phyloP scores from a whole-genome alignment of 1,140 invertebrate genomes.

The Lordiphosa collinella region DNA sequence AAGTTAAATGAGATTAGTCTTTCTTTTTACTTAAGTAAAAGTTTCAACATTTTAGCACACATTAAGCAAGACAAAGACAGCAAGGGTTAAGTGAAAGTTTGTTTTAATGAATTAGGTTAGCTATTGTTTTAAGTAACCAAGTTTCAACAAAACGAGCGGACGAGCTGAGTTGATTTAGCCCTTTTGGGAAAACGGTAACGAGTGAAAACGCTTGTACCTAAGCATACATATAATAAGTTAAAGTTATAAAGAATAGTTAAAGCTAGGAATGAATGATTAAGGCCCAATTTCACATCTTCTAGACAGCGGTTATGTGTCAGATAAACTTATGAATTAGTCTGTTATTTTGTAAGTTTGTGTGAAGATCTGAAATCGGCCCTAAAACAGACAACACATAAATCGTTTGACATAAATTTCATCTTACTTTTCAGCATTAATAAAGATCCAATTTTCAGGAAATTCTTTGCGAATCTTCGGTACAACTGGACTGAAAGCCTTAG shows the following conservation, averaged over 20 bases:
- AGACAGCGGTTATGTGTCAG: no score
- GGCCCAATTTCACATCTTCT: no score
- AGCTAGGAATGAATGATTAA: no score
- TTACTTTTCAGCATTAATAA: constrained; percentile 36
- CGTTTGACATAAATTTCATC: not conserved
- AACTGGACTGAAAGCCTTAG: not conserved
- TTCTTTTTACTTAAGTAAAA: not conserved
- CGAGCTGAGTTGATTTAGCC: no score
- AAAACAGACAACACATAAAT: no score
- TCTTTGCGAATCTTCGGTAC: constrained; percentile 5
- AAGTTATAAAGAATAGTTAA: no score
- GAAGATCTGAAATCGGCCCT: no score
- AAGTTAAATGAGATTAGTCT: not conserved
- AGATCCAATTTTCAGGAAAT: constrained; percentile 32
- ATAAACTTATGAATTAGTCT: no score
- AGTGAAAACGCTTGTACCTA: no score
- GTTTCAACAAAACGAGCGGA: constrained; percentile 58
- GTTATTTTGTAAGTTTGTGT: no score
- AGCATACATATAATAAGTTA: no score
- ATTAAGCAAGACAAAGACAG: not conserved
- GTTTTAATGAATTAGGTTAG: constrained; percentile 1
- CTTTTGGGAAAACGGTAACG: no score
- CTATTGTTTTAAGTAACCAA: constrained; percentile 39
- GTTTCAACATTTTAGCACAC: not conserved
- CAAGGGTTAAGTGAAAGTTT: constrained; percentile 3